Evolutionary conservation across 2,888 invertebrate species (phyloP), one percentile per base, ranked within the genome.

Genomic region (Andrena chrysosceles): DNA sequence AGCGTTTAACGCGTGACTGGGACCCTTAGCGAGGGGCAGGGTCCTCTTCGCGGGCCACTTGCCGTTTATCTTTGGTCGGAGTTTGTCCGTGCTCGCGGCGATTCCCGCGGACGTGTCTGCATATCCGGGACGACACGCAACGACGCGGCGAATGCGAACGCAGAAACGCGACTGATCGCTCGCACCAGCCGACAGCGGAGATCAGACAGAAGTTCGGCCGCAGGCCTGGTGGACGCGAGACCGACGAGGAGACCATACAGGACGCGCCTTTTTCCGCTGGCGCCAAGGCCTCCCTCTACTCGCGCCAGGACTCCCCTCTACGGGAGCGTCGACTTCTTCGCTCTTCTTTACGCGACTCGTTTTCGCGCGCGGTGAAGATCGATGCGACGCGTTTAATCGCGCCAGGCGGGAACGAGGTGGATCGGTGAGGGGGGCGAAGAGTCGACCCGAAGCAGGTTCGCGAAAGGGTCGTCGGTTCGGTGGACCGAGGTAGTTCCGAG

Each of bases 151-250:
- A 73, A 77, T 62, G 49, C 85, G 81, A 56, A 76, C 77, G 84
- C 78, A 78, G 77, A 69, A 60, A 71, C 84, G 64, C 85, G 78
- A 85, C 85, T 85, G 85, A 13, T 56, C 49, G 69, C 49, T 74
- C 74, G 59, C 60, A 48, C 29, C 67, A 56, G 59, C 79, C 69
- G 52, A 29, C 68, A 60, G 60, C 59, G n/a, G 59, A 72, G 70
- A 80, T 77, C 80, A 26, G 69, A 67, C 26, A 10, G 79, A 80
- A 83, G 83, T 84, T 83, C 77, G 74, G 82, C 74, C 62, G n/a
- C n/a, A 82, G 42, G 78, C 78, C 56, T 42, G 70, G 60, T 31
- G 66, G 42, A 23, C 67, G 62, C 67, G 62, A 20, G 56, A 23
- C 78, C 78, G 72, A 67, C 82, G 54, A 60, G 66, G 77, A 77